phyloP scores from a whole-genome alignment of 2,888 invertebrate genomes.

The Calliphora vomitoria region DNA sequence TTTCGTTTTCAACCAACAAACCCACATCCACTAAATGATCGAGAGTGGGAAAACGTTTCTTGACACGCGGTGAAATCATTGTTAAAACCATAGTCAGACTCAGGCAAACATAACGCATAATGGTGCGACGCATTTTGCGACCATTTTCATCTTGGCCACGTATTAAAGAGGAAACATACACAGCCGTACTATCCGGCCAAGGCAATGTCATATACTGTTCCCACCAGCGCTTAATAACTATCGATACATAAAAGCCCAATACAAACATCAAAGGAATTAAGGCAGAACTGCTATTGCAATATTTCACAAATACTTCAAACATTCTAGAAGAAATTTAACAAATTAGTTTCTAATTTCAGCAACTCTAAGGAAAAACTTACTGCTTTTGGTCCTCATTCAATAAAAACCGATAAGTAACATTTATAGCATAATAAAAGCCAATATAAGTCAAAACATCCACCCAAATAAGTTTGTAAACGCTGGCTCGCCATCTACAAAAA shows the following conservation, averaged over 20 bases:
- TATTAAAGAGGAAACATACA: conserved; percentile 91
- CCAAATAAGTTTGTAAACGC: conserved; percentile 97
- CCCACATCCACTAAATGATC: conserved; percentile 93
- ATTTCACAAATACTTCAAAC: conserved; percentile 91
- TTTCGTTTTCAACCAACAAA: conserved; percentile 91
- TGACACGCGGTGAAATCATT: conserved; percentile 94
- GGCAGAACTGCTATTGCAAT: conserved; percentile 92
- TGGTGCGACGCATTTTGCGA: conserved; percentile 91
- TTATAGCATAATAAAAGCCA: conserved; percentile 87
- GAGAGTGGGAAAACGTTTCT: conserved; percentile 93
- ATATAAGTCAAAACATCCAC: conserved; percentile 92
- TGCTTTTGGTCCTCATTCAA: conserved; percentile 68
- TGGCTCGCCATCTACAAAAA: conserved; percentile 94
- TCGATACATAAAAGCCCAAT: conserved; percentile 95
- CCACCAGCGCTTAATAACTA: conserved; percentile 97
- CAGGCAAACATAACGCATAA: conserved; percentile 92
- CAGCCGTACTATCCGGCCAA: conserved; percentile 93
- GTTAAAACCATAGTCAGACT: conserved; percentile 93
- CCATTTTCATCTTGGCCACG: conserved; percentile 93
- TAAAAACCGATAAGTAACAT: conserved; percentile 74
- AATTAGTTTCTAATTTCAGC: not conserved
- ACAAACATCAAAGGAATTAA: conserved; percentile 96
- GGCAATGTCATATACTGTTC: conserved; percentile 92
- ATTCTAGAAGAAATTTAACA: conserved; percentile 85
- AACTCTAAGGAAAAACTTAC: conserved; percentile 70